Conservation (phyloP, 2,888 invertebrate genomes). For the Drosophila falleni region DNA sequence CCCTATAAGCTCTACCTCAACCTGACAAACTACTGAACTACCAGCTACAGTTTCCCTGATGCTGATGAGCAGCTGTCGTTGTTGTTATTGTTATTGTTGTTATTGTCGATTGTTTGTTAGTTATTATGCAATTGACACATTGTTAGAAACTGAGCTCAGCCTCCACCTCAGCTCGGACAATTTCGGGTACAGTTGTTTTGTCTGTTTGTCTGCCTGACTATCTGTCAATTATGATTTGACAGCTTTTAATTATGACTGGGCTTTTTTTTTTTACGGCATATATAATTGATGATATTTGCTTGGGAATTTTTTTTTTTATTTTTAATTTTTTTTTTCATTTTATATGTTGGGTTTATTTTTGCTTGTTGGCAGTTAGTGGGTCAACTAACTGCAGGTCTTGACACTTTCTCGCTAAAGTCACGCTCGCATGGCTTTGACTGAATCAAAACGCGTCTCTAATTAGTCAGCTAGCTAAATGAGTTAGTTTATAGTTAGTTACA, state of each 20-base stretch:
- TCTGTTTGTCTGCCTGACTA: constrained; percentile 22
- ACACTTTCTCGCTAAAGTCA: constrained; percentile 73
- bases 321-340: constrained; percentile 25
- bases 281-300: constrained; percentile 73
- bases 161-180: constrained; percentile 6
- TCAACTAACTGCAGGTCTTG: constrained; percentile 44
- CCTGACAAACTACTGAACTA: background rate
- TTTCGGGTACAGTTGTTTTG: constrained; percentile 16
- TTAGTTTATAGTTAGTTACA: constrained; percentile 17
- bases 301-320: constrained; percentile 24
- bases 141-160: constrained; percentile 57
- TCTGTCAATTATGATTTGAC: constrained; percentile 74
- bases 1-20: background rate
- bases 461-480: constrained; percentile 23
- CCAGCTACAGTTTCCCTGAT: constrained; percentile 46
- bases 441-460: constrained; percentile 44
- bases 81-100: constrained; percentile 13
- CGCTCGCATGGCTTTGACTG: constrained; percentile 39
- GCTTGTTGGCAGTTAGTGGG: constrained; percentile 26
- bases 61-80: constrained; percentile 51
- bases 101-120: constrained; percentile 11
- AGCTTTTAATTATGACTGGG: constrained; percentile 69
- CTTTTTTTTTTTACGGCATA: constrained; percentile 45
- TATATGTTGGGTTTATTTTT: constrained; percentile 16
- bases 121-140: constrained; percentile 76